Evolutionary conservation across 2,888 invertebrate genomes (phyloP).

Genomic region (Entomobrya multifasciata): DNA sequence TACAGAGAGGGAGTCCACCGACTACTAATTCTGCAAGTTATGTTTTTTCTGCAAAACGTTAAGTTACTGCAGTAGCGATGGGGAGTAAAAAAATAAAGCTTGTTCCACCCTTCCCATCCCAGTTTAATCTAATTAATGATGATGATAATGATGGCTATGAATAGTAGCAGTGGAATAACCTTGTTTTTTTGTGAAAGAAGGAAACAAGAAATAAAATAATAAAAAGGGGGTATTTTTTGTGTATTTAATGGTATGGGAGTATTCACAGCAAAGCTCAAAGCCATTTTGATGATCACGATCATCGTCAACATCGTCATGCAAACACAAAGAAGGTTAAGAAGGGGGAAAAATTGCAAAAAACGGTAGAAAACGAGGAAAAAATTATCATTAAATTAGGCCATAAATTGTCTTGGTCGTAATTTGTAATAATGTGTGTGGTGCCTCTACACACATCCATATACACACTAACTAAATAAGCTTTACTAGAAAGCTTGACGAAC

Average conservation of each 20-base stretch:
- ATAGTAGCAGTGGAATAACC: no score
- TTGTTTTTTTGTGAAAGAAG: not conserved
- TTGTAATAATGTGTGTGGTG: conserved; percentile 41
- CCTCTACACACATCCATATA: not conserved
- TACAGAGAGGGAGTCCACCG: no score
- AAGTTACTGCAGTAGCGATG: conserved; percentile 17
- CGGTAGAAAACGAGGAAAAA: conserved; percentile 12
- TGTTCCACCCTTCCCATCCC: not conserved
- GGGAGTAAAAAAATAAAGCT: not conserved
- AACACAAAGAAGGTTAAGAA: conserved; percentile 17
- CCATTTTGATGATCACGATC: no score
- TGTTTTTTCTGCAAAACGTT: conserved; percentile 5
- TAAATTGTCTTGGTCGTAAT: conserved; percentile 60
- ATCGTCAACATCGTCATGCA: conserved; percentile 33
- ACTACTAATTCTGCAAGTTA: not conserved
- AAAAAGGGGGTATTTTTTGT: conserved; percentile 23
- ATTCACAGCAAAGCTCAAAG: not conserved
- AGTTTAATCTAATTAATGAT: conserved; percentile 51
- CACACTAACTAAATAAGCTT: no score
- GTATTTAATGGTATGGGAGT: conserved; percentile 21
- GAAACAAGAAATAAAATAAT: not conserved
- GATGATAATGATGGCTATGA: no score
- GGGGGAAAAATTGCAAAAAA: conserved; percentile 37
- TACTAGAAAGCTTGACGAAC: conserved; percentile 39
- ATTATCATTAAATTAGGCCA: conserved; percentile 61